Conservation (phyloP, 1,140 invertebrate species). For the Bombus waltoni region DNA sequence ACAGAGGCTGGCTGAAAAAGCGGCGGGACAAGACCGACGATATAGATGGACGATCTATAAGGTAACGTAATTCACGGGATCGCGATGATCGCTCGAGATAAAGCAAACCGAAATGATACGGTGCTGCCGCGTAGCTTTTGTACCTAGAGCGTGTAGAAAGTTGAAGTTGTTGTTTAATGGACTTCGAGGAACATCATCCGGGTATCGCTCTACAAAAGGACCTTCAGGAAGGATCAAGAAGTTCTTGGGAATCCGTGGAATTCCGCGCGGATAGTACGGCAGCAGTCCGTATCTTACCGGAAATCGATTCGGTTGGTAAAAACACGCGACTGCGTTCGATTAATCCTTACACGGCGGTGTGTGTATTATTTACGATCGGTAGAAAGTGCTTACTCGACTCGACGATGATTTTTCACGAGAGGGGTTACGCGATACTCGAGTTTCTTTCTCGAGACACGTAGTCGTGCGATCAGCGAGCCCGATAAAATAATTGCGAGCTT, state of each 20-base stretch:
- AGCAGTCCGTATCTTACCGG: background rate
- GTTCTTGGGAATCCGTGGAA: background rate
- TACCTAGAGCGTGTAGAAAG: slow-evolving; percentile 12
- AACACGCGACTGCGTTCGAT: background rate
- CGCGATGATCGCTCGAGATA: background rate
- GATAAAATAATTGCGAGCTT: no score
- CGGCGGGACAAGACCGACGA: background rate
- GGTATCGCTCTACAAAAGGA: background rate
- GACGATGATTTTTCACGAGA: background rate
- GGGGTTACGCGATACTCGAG: background rate
- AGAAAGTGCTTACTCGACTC: background rate
- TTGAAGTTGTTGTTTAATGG: slow-evolving; percentile 32
- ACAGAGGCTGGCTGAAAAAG: background rate
- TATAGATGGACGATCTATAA: slow-evolving; percentile 7
- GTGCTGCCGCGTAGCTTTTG: background rate
- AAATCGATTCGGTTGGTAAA: background rate
- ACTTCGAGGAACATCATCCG: slow-evolving; percentile 4
- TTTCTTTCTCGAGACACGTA: background rate
- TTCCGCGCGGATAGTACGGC: background rate
- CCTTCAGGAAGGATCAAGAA: background rate
- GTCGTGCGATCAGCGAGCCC: no score
- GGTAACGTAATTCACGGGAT: background rate
- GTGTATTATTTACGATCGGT: background rate
- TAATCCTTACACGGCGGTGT: background rate
- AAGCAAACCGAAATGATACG: background rate